A percentile compares a stretch with the other conserved stretches of the same genome.
Conservation (phyloP, 2,888 invertebrate genomes). For the Gasteruption jaculator region DNA sequence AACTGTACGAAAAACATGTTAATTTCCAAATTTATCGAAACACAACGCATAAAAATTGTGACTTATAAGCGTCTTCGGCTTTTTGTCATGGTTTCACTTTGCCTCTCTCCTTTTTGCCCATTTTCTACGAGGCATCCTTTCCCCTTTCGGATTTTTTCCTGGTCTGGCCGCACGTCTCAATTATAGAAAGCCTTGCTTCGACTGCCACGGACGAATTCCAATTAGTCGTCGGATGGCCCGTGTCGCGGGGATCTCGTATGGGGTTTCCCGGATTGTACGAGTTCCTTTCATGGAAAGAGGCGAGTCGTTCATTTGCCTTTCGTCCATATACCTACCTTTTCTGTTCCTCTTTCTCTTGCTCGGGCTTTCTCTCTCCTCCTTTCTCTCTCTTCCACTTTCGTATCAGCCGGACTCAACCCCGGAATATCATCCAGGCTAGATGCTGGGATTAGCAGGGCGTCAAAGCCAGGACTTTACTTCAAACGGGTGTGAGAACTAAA, state of each 20-base stretch:
- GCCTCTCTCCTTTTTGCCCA: constrained; percentile 9
- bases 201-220: constrained; percentile 50
- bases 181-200: constrained; percentile 52
- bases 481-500: constrained; percentile 32
- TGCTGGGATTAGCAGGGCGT: constrained; percentile 43
- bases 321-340: constrained; percentile 35
- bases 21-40: too few relatives aligned
- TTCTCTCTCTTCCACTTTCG: constrained; percentile 15
- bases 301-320: constrained; percentile 50
- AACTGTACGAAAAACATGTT: too few relatives aligned
- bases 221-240: constrained; percentile 48
- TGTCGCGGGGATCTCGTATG: constrained; percentile 47
- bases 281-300: constrained; percentile 51
- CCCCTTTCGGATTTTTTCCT: constrained; percentile 41
- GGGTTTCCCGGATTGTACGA: constrained; percentile 52
- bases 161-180: constrained; percentile 49
- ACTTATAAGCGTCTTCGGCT: too few relatives aligned
- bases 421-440: constrained; percentile 25
- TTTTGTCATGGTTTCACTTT: constrained; percentile 13
- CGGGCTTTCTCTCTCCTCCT: constrained; percentile 22
- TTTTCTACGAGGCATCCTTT: constrained; percentile 40
- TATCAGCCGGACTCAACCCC: constrained; percentile 8
- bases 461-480: constrained; percentile 37
- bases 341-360: constrained; percentile 27
- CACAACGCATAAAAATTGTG: too few relatives aligned